Base-by-base conservation (phyloP, 2,113 vertebrate species). In the Mirounga angustirostris region DNA sequence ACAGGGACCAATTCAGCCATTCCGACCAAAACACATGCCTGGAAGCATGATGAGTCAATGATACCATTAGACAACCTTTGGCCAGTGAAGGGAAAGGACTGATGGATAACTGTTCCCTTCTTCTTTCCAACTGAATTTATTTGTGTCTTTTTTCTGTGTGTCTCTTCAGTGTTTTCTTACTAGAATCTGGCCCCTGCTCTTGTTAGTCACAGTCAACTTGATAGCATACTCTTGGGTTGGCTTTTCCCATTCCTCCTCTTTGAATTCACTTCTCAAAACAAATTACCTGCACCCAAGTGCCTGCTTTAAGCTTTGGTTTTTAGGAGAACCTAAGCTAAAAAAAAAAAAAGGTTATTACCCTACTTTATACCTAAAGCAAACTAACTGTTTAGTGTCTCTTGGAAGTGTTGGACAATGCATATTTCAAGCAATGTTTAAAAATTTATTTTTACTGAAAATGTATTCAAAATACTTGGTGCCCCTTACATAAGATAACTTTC, bases 361-460 rank as follows among this genome's bases (percentile, higher is more conserved):
- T 90, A 43, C 91, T 95, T 97, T 74, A 80, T 59, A 36, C 81
- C 16, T 36, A 58, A 92, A 89, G 15, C 4, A 19, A 5, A 50
- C 4, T 19, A 3, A 87, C 13, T 58, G 5, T 87, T 90, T 78
- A 59, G 15, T 61, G 71, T 87, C 33, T 97, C 30, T 79, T 76
- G 24, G 67, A 95, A 84, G 22, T 88, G 71, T 94, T 91, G n/a
- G 76, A 21, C 9, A 63, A 80, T 73, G n/a, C n/a, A 19, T 95
- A 76, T 76, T 92, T 97, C 69, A 93, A 91, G 73, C 50, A 78
- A 81, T 50, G 22, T 43, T 36, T 88, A 61, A 69, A 92, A 87
- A 30, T 26, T 87, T 94, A 88, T 76, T 97, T 96, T 94, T 92
- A 92, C 67, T 97, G 61, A 46, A 95, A 79, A 94, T 71, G 26